These are phyloP conservation scores for Cataglyphis cursor DNA, from an alignment of 2,888 invertebrate genomes.

Conservation along the genomic window DNA sequence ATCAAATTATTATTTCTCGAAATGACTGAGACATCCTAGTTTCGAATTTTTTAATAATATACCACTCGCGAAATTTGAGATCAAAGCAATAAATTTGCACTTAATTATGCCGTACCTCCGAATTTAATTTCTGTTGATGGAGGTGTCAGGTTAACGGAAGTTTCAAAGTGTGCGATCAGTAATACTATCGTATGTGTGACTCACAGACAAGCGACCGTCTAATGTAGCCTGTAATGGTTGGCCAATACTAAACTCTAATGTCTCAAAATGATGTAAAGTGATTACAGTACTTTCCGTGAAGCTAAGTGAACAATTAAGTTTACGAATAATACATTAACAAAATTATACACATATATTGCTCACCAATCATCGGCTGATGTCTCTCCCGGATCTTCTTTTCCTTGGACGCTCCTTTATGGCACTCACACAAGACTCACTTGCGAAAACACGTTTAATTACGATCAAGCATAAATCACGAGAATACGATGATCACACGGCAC, in stretches of 20 bases:
- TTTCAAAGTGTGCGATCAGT: not conserved
- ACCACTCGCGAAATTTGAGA: not conserved
- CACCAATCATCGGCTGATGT: not conserved
- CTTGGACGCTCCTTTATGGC: not conserved
- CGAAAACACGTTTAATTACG: not conserved
- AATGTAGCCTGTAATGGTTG: slow-evolving; percentile 6
- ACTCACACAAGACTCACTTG: not conserved
- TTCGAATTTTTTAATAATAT: not conserved
- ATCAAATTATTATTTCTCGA: not conserved
- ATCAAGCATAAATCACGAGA: not conserved
- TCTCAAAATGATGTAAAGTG: not conserved
- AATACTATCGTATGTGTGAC: not conserved
- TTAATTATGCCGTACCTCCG: not conserved
- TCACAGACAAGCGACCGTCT: not conserved
- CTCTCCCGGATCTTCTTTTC: not conserved
- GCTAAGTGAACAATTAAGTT: not conserved
- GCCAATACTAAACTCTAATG: not conserved
- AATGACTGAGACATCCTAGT: not conserved
- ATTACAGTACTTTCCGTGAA: not conserved
- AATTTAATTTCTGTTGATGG: not conserved
- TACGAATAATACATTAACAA: not conserved
- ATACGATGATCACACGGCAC: not conserved
- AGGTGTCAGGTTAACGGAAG: not conserved
- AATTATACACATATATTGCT: not conserved
- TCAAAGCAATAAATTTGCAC: not conserved